Conservation (phyloP, 1,140 invertebrate genomes). For the Neodiprion lecontei region DNA sequence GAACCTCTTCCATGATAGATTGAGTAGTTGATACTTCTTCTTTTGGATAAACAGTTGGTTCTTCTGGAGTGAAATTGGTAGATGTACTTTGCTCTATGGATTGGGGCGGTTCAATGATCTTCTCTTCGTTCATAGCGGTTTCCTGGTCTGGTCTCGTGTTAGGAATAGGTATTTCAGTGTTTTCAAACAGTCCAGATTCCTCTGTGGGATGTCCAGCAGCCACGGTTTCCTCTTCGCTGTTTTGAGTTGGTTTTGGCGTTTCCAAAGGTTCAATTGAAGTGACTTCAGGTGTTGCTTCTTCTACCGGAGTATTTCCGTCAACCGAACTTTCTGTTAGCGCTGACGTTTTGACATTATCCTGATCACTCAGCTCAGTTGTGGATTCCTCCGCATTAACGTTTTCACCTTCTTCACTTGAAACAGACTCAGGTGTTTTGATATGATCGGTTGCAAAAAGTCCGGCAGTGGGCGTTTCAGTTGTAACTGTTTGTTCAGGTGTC, state of each 20-base stretch:
- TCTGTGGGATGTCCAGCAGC: conserved; percentile 15
- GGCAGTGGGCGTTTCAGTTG: neutral
- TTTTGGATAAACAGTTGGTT: neutral
- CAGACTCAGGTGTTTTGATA: conserved; percentile 9
- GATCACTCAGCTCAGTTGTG: neutral
- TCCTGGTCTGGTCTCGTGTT: neutral
- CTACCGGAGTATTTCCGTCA: neutral
- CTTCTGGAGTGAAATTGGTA: neutral
- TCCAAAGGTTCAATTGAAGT: neutral
- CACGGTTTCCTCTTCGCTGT: neutral
- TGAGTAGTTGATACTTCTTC: neutral
- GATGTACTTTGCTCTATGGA: neutral
- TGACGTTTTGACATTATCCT: neutral
- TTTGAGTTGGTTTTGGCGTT: neutral
- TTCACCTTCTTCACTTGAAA: conserved; percentile 35
- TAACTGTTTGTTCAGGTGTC: neutral
- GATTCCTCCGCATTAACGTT: neutral
- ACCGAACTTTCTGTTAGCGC: neutral
- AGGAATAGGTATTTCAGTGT: conserved; percentile 15
- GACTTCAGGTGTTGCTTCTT: neutral
- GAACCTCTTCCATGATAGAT: neutral
- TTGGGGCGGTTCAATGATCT: neutral
- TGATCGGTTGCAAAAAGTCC: neutral
- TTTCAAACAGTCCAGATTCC: conserved; percentile 11
- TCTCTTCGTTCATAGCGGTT: neutral